A percentile compares a stretch with the other conserved stretches of the same genome.
These are phyloP conservation scores for Brachystomella parvula DNA, from an alignment of 1,140 invertebrate genomes.

Conservation along the genomic window DNA sequence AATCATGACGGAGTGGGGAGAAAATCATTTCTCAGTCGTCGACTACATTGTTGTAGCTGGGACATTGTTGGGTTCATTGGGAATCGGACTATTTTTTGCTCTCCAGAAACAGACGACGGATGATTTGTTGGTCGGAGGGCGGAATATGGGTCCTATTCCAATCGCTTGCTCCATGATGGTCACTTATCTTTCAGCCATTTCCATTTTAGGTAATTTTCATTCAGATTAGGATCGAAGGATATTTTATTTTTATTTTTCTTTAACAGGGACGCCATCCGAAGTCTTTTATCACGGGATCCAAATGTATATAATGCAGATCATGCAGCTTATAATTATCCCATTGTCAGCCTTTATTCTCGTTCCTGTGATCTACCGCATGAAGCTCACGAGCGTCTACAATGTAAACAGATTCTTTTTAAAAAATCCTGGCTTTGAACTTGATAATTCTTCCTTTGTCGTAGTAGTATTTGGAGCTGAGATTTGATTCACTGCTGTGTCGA, in stretches of 20 bases:
- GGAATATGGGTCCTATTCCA: constrained; percentile 18
- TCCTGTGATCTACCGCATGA: constrained; percentile 21
- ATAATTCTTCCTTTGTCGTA: constrained; percentile 8
- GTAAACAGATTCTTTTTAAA: constrained; percentile 6
- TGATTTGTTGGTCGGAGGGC: constrained; percentile 28
- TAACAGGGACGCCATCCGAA: constrained; percentile 16
- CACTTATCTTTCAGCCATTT: constrained; percentile 27
- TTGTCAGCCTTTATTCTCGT: constrained; percentile 20
- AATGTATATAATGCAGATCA: constrained; percentile 8
- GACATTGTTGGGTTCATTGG: constrained; percentile 41
- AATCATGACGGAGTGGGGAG: not conserved
- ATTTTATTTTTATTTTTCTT: not conserved
- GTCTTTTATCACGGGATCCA: constrained; percentile 11
- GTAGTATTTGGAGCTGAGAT: constrained; percentile 27
- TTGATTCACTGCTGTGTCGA: constrained; percentile 13
- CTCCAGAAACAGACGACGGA: constrained; percentile 19
- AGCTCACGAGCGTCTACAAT: constrained; percentile 25
- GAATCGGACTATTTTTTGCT: constrained; percentile 47
- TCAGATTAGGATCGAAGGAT: constrained; percentile 1
- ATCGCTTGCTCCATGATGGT: constrained; percentile 26
- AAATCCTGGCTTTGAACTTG: constrained; percentile 9
- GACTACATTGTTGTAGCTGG: constrained; percentile 41
- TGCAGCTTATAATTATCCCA: constrained; percentile 16
- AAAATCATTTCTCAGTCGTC: constrained; percentile 29
- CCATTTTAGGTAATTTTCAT: constrained; percentile 23